These are phyloP conservation scores for Agapetus fuscipes DNA, from an alignment of 2,888 invertebrate species.

Conservation along the genomic window DNA sequence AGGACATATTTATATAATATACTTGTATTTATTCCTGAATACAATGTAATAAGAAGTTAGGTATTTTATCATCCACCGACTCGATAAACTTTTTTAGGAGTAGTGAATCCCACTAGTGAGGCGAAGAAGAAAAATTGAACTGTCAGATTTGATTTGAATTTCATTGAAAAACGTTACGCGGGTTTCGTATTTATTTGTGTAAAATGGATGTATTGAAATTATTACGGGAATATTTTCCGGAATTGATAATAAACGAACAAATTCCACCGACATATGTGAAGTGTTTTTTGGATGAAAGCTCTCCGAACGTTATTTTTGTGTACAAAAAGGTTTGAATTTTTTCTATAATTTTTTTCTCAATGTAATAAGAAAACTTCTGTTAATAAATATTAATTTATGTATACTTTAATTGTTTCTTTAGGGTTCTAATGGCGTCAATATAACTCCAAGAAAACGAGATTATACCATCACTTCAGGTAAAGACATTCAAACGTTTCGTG, in stretches of 20 bases:
- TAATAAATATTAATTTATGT: neutral
- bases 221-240: constrained; percentile 11
- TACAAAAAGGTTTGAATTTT: constrained; percentile 20
- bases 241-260: constrained; percentile 9
- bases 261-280: constrained; percentile 21
- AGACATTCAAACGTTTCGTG: too few relatives aligned
- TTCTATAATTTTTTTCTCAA: constrained; percentile 3
- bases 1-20: too few relatives aligned
- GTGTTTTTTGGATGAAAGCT: constrained; percentile 16
- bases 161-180: too few relatives aligned
- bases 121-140: too few relatives aligned
- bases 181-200: too few relatives aligned
- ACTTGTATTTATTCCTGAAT: too few relatives aligned
- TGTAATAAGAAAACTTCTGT: neutral
- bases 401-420: neutral
- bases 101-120: too few relatives aligned
- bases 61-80: too few relatives aligned
- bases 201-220: constrained; percentile 12
- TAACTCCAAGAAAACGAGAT: neutral
- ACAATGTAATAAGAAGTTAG: too few relatives aligned
- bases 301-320: constrained; percentile 21
- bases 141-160: too few relatives aligned
- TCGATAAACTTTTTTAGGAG: too few relatives aligned
- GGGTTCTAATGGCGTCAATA: neutral
- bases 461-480: constrained; percentile 5